These are phyloP conservation scores for Sebastes kiyomatsui DNA, from an alignment of 2,797 vertebrate genomes.

Conservation along the genomic window DNA sequence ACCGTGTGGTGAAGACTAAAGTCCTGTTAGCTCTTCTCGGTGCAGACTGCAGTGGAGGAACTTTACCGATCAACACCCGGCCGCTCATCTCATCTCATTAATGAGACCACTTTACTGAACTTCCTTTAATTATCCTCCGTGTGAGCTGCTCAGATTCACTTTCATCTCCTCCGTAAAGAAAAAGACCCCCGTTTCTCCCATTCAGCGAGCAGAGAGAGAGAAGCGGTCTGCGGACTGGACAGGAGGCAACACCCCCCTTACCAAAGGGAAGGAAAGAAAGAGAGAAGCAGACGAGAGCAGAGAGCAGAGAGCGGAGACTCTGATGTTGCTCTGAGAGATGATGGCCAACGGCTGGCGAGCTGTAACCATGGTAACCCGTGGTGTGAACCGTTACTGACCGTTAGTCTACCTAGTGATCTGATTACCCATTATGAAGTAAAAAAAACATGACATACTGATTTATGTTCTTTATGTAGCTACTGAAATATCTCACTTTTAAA, in stretches of 20 bases:
- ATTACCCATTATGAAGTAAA: neutral
- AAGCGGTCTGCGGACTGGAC: slow-evolving; percentile 23
- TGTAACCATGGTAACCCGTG: neutral
- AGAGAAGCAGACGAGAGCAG: slow-evolving; percentile 1
- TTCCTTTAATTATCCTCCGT: neutral
- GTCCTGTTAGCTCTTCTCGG: slow-evolving; percentile 45
- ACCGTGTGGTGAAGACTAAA: slow-evolving; percentile 64
- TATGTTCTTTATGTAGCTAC: neutral
- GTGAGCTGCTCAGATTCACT: neutral
- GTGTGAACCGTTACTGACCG: neutral
- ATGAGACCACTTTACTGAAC: neutral
- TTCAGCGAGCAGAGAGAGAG: slow-evolving; percentile 13
- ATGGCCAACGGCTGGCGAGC: neutral
- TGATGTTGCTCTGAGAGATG: neutral
- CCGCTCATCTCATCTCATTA: slow-evolving; percentile 63
- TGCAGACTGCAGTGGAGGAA: slow-evolving; percentile 60
- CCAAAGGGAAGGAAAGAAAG: neutral
- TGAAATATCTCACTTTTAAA: neutral
- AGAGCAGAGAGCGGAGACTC: slow-evolving; percentile 13
- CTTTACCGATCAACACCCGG: slow-evolving; percentile 66
- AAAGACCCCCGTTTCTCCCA: slow-evolving; percentile 15
- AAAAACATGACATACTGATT: too few relatives aligned
- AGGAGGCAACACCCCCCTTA: slow-evolving; percentile 46
- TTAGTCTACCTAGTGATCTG: neutral
- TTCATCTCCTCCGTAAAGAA: slow-evolving; percentile 17